Percentiles rank a stretch among this genome's conserved stretches.
Conservation (phyloP, 2,888 invertebrate species). For the Mellilla xanthometata region DNA sequence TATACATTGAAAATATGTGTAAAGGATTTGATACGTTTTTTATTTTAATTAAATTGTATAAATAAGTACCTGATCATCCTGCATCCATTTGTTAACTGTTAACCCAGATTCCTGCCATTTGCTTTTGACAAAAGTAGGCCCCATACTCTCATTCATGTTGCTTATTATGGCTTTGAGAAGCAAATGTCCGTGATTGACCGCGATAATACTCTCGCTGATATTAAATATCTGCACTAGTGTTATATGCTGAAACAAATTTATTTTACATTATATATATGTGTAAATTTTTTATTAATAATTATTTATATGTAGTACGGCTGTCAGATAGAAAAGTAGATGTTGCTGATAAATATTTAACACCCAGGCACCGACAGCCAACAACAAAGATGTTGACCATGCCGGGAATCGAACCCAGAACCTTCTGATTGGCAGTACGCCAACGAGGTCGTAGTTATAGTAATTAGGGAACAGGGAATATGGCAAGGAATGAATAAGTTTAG, state of each 20-base stretch:
- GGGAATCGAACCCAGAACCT: neutral
- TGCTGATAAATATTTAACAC: too few species aligned
- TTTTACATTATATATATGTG: too few species aligned
- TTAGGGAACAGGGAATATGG: too few species aligned
- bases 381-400: constrained; percentile 1
- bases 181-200: constrained; percentile 62
- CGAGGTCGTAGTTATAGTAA: too few species aligned
- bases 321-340: too few species aligned
- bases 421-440: too few species aligned
- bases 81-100: constrained; percentile 68
- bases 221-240: constrained; percentile 60
- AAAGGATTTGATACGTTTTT: neutral
- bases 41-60: too few species aligned
- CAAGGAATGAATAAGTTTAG: too few species aligned
- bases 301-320: too few species aligned
- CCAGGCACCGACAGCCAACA: too few species aligned
- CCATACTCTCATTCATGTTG: constrained; percentile 69
- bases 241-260: constrained; percentile 72
- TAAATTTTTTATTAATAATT: too few species aligned
- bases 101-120: constrained; percentile 73
- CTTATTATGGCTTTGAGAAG: constrained; percentile 63
- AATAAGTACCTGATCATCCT: constrained; percentile 67
- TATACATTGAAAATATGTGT: too few species aligned
- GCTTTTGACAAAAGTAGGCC: constrained; percentile 66
- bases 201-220: constrained; percentile 56